Conservation (phyloP, 2,113 vertebrate species). For the Semicossyphus pulcher region DNA sequence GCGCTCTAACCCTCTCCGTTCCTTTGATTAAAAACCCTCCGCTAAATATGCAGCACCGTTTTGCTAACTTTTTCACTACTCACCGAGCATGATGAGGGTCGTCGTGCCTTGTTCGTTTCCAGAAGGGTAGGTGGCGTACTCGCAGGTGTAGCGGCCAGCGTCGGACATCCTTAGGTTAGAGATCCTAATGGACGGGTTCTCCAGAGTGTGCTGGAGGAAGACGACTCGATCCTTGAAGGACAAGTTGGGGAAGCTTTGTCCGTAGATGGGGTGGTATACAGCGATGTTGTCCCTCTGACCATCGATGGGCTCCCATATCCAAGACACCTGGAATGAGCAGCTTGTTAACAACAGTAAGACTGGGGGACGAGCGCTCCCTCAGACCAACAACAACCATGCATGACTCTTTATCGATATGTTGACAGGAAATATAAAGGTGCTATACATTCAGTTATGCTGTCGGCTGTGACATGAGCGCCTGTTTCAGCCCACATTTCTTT, state of each 20-base stretch:
- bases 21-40: background rate
- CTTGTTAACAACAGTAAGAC: no score
- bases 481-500: no score
- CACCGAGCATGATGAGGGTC: slow-evolving; percentile 82
- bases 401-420: no score
- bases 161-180: slow-evolving; percentile 80
- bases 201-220: slow-evolving; percentile 75
- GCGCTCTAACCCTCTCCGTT: background rate
- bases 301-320: slow-evolving; percentile 81
- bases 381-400: no score
- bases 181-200: slow-evolving; percentile 85
- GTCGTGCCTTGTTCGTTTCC: slow-evolving; percentile 87
- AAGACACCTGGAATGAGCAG: slow-evolving; percentile 71
- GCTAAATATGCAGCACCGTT: background rate
- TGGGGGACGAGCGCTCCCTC: no score
- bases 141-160: slow-evolving; percentile 87
- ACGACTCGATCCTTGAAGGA: slow-evolving; percentile 72
- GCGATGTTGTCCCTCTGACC: slow-evolving; percentile 84
- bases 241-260: slow-evolving; percentile 82
- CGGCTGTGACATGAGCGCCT: no score
- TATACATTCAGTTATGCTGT: no score
- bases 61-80: slow-evolving; percentile 20
- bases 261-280: slow-evolving; percentile 82
- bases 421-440: no score
- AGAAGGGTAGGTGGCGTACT: slow-evolving; percentile 88